Base-by-base conservation (phyloP, 2,113 vertebrate species). In the Atherinomorus stipes region DNA sequence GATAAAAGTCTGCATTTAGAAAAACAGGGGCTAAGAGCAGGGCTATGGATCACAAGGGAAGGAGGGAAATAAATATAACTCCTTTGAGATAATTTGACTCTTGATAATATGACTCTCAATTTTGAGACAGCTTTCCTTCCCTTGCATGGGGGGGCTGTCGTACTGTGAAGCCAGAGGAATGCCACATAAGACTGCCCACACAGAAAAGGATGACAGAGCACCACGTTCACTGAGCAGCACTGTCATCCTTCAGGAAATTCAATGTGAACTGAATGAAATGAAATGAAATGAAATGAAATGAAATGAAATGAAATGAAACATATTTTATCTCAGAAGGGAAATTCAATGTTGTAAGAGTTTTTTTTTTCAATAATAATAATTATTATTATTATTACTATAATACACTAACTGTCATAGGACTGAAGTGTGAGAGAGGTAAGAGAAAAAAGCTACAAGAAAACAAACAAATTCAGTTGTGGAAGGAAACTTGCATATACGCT, bases 181-280 rank as follows among this genome's bases (percentile, higher is more conserved):
- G 6, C 62, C 10, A 38, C 3, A 7, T 16, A 15, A 38, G 64
- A 19, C 61, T 50, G 58, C 62, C 62, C 56, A 58, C 45, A 25
- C 37, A 21, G 59, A 47, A 44, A 53, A 61, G 70, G 52, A 73
- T 62, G 69, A 59, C 16, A 8, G 52, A 31, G 51, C 50, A 38
- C 60, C 53, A 42, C 56, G 22, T 38, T 64, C 63, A 63, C 49
- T 50, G 44, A 62, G 34, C 49, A 31, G 49, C 60, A 53, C 64
- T 54, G 73, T 69, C 45, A 74, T 42, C 59, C 22, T 50, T 54
- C 50, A 70, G 61, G 54, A 23, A 52, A 61, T 66, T 64, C 34
- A 53, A 66, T 49, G 44, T 64, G 66, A 70, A 63, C n/a, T n/a
- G n/a, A n/a, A n/a, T n/a, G n/a, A n/a, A n/a, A n/a, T n/a, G n/a